These are phyloP conservation scores for Trinorchestia longiramus DNA, from an alignment of 1,140 invertebrate species.

Conservation along the genomic window DNA sequence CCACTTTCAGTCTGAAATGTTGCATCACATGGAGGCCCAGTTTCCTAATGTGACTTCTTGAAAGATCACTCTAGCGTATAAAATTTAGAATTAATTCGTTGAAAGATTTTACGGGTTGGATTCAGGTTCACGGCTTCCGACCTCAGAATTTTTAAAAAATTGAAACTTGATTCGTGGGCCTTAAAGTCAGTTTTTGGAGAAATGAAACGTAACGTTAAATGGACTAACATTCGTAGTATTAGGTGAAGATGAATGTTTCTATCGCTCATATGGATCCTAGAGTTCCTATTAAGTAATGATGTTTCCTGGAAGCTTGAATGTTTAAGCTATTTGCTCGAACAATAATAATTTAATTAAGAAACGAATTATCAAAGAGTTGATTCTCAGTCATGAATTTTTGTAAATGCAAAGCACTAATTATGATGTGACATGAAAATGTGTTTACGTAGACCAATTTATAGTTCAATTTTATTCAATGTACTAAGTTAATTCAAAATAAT, in stretches of 20 bases:
- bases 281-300: neutral
- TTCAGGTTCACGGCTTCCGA: neutral
- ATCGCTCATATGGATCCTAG: neutral
- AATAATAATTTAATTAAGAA: neutral
- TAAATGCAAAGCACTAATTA: neutral
- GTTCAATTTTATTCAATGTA: neutral
- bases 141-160: neutral
- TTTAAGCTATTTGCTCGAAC: neutral
- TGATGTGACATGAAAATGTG: neutral
- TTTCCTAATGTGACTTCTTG: neutral
- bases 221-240: neutral
- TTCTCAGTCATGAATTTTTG: neutral
- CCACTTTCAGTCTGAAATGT: neutral
- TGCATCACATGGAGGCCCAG: neutral
- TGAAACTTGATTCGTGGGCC: neutral
- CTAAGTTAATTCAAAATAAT: neutral
- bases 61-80: no score
- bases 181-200: neutral
- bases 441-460: neutral
- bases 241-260: neutral
- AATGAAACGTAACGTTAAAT: neutral
- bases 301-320: neutral
- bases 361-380: neutral
- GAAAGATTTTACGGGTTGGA: no score
- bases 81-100: no score